phyloP scores from a whole-genome alignment of 2,797 vertebrate genomes.

The Kryptolebias ocellatus region DNA sequence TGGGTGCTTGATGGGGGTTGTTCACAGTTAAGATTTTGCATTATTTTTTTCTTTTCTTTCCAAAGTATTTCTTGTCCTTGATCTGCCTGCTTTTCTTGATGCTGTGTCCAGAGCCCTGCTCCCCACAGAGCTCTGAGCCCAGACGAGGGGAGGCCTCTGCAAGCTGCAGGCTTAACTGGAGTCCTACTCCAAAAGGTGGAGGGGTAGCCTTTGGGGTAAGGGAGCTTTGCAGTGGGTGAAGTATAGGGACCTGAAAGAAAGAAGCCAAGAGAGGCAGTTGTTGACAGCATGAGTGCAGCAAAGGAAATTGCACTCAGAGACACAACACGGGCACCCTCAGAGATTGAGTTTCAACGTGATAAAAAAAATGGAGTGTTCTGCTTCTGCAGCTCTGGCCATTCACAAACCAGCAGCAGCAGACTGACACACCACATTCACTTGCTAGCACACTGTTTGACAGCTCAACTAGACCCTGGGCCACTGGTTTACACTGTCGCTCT shows the following conservation, averaged over 20 bases:
- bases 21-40: slow-evolving; percentile 70
- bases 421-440: slow-evolving; percentile 15
- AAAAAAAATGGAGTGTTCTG: slow-evolving; percentile 22
- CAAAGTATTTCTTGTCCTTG: slow-evolving; percentile 76
- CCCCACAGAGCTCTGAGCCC: slow-evolving; percentile 68
- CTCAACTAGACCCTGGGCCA: not conserved
- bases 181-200: slow-evolving; percentile 42
- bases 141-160: slow-evolving; percentile 72
- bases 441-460: not conserved
- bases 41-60: slow-evolving; percentile 52
- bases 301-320: slow-evolving; percentile 78
- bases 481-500: not conserved
- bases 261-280: slow-evolving; percentile 54
- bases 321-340: slow-evolving; percentile 77
- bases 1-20: slow-evolving; percentile 43
- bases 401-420: slow-evolving; percentile 27
- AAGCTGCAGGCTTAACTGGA: slow-evolving; percentile 71
- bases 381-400: slow-evolving; percentile 16
- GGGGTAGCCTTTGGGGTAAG: not conserved
- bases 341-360: slow-evolving; percentile 80
- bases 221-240: slow-evolving; percentile 33
- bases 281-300: slow-evolving; percentile 75
- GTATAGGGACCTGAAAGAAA: slow-evolving; percentile 40
- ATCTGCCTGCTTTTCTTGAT: slow-evolving; percentile 79
- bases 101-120: slow-evolving; percentile 78